Base-by-base conservation (phyloP, 1,140 invertebrate genomes). In the Sipha flava region DNA sequence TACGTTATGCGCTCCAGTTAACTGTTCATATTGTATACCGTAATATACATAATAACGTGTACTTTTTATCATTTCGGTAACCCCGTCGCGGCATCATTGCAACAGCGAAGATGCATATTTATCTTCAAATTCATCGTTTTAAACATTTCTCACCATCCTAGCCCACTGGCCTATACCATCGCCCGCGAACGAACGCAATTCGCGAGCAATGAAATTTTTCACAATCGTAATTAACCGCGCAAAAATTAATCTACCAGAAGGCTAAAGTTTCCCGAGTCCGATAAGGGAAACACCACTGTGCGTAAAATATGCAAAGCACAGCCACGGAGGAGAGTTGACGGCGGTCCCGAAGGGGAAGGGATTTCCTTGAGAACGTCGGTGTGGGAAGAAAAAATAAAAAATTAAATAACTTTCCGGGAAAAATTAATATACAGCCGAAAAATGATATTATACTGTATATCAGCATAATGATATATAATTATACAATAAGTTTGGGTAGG, bases 191-290 rank as follows among this genome's bases (percentile, higher is more conserved):
- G 54, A 75, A 54, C 21, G 70, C 26, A 18, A 73, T 73, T 73
- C 47, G 31, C 47, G n/a, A 31, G 18, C 72, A 34, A 54, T 37
- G 72, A 21, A 75, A 75, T 54, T 72, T 72, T 75, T 75, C 54
- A 34, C 72, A 75, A 52, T 49, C 31, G 72, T 75, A 75, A 75
- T 75, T 75, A 75, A 75, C 49, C 31, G 72, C 54, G 37, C 14
- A 75, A 72, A 75, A 75, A 75, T 54, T 75, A 75, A 75, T 75
- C 47, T 75, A 75, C 72, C 54, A 75, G 72, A 75, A 75, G 54
- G 72, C 72, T 21, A 54, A 75, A 34, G 72, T 75, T 75, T 47
- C 54, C 29, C 16, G 31, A 37, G 31, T 75, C 34, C 34, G 72
- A 75, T 75, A 75, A 75, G 72, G 68, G 49, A 75, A 75, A 75